Evolutionary conservation across 2,113 vertebrate species (phyloP), one percentile per base, ranked within the genome.

Genomic region (Mobula birostris): DNA sequence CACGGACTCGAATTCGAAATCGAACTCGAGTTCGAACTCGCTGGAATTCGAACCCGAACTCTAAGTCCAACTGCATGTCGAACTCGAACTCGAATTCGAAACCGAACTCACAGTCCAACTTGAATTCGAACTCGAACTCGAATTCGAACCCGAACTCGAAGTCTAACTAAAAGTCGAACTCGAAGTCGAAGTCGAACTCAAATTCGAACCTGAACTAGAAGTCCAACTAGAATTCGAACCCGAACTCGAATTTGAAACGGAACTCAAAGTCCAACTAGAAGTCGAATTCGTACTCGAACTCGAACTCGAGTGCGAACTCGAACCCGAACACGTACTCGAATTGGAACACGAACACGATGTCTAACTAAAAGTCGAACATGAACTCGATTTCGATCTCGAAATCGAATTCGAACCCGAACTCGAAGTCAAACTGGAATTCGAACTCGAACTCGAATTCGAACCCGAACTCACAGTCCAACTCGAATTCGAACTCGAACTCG

Each of bases 11-110:
- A 68, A 68, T 14, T 14, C 66, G 6, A 68, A 68, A 6, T 94
- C 94, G 94, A 92, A 94, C 91, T 94, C 94, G 77, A 94, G 94
- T 68, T 94, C 94, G 88, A 94, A 94, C 90, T 80, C 94, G 93
- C 94, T 94, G 87, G 91, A 94, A 76, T 93, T 93, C 85, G 94
- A 95, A 94, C 80, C 94, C 70, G 48, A 61, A 82, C 94, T 94
- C 94, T 92, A 95, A 94, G 92, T 90, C 56, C 82, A 94, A 94
- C 94, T 94, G 77, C 94, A 94, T 94, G 74, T 88, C 94, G 94
- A 94, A 1, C 94, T 90, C 72, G 6, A n/a, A 2, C 48, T 88
- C 94, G 94, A 74, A 92, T 48, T 87, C 92, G 66, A 68, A 68
- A 6, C 66, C 66, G 66, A 68, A 6, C 66, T 14, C n/a, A n/a